Conservation (phyloP, 2,797 vertebrate genomes). For the Otolemur crassicaudatus region DNA sequence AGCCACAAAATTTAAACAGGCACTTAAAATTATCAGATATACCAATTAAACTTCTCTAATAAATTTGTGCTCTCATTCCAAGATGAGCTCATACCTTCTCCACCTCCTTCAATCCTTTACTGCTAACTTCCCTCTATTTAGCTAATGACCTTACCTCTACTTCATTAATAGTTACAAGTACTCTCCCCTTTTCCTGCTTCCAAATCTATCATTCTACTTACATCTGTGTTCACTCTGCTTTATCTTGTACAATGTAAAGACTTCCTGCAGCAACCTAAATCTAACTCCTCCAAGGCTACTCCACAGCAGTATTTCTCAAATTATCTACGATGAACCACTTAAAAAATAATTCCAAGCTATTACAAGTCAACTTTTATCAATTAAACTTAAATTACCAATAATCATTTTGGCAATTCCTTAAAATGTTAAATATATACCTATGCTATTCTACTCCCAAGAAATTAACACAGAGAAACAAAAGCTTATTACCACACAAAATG, state of each 20-base stretch:
- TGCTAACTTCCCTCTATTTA: not conserved
- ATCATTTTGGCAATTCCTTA: not conserved
- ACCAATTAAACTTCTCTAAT: not conserved
- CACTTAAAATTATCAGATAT: not conserved
- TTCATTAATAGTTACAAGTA: conserved; percentile 24
- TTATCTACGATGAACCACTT: conserved; percentile 14
- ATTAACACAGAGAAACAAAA: conserved; percentile 25
- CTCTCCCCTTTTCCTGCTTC: not conserved
- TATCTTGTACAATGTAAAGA: not conserved
- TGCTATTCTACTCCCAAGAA: not conserved
- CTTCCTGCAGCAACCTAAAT: not conserved
- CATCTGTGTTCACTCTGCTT: not conserved
- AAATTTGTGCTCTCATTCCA: not conserved
- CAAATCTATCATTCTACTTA: not conserved
- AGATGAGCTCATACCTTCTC: not conserved
- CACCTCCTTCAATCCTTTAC: not conserved
- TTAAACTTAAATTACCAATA: not conserved
- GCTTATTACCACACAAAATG: not conserved
- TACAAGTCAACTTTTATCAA: conserved; percentile 27
- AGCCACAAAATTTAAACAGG: conserved; percentile 16
- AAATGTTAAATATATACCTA: not conserved
- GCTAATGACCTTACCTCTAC: not conserved
- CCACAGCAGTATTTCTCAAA: conserved; percentile 41
- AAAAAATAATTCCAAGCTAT: not conserved
- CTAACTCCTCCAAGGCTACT: not conserved